Conservation (phyloP, 2,113 vertebrate genomes). For the Ochotona curzoniae region DNA sequence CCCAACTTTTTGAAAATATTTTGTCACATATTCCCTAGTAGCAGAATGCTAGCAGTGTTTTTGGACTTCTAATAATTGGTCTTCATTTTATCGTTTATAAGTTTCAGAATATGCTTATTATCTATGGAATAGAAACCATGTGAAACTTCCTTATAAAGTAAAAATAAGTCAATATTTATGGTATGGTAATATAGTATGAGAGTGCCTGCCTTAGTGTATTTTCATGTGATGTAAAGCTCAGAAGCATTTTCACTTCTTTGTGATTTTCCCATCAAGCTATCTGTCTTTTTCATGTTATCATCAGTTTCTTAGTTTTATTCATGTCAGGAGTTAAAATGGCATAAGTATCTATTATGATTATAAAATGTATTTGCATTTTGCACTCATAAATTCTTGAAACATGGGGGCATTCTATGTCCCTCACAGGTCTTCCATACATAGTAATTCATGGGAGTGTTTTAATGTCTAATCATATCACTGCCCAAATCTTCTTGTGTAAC, state of each 20-base stretch:
- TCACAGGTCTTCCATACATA: neutral
- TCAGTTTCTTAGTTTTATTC: neutral
- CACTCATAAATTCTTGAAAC: neutral
- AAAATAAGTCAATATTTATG: neutral
- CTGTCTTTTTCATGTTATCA: neutral
- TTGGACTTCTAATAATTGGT: neutral
- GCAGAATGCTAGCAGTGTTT: neutral
- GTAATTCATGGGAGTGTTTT: neutral
- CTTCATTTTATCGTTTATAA: neutral
- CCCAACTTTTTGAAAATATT: neutral
- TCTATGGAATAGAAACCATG: neutral
- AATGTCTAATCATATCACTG: neutral
- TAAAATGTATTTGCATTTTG: neutral
- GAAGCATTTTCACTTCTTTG: conserved; percentile 12
- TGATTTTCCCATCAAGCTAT: neutral
- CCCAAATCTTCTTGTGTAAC: neutral
- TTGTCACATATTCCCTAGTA: neutral
- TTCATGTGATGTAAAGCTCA: conserved; percentile 2
- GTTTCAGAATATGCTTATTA: neutral
- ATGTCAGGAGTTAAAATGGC: neutral
- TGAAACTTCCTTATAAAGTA: neutral
- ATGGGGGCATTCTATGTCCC: neutral
- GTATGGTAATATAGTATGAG: neutral
- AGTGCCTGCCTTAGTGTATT: neutral
- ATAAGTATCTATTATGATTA: neutral